These are phyloP conservation scores for Habroteleia sp. DNA, from an alignment of 2,888 invertebrate genomes.

Conservation along the genomic window DNA sequence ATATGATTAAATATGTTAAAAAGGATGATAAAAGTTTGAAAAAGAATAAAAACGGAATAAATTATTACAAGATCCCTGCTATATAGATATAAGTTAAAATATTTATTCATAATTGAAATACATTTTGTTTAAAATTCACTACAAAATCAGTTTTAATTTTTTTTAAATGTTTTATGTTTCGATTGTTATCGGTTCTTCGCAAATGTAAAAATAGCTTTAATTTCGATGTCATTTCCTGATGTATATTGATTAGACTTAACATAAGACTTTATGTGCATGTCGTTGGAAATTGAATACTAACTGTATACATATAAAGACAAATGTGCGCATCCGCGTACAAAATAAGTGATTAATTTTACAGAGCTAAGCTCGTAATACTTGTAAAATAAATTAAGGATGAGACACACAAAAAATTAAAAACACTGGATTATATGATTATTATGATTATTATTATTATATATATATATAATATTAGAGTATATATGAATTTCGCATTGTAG, in stretches of 20 bases:
- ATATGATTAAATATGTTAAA: too few relatives aligned
- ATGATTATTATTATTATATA: slow-evolving; percentile 44
- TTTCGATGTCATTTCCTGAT: too few relatives aligned
- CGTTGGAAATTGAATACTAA: slow-evolving; percentile 64
- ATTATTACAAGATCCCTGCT: too few relatives aligned
- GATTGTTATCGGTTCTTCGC: too few relatives aligned
- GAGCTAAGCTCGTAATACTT: slow-evolving; percentile 63
- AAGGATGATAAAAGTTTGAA: too few relatives aligned
- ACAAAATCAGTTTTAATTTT: too few relatives aligned
- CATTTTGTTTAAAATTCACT: too few relatives aligned
- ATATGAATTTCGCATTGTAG: slow-evolving; percentile 55
- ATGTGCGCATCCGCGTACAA: slow-evolving; percentile 26
- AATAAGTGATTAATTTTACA: slow-evolving; percentile 66
- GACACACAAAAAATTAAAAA: slow-evolving; percentile 35
- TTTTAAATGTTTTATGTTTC: too few relatives aligned
- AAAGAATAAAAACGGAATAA: too few relatives aligned
- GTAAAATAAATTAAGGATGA: slow-evolving; percentile 53
- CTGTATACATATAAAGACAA: slow-evolving; percentile 51
- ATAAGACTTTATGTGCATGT: slow-evolving; percentile 66
- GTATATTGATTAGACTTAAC: slow-evolving; percentile 57
- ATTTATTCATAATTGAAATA: too few relatives aligned
- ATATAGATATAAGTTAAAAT: too few relatives aligned
- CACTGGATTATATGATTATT: slow-evolving; percentile 40
- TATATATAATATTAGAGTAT: slow-evolving; percentile 46
- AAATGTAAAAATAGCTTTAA: too few relatives aligned